A percentile compares a stretch with the other conserved stretches of the same genome.
These are phyloP conservation scores for Omphaloscelis lunosa DNA, from an alignment of 2,888 invertebrate genomes.

Conservation along the genomic window DNA sequence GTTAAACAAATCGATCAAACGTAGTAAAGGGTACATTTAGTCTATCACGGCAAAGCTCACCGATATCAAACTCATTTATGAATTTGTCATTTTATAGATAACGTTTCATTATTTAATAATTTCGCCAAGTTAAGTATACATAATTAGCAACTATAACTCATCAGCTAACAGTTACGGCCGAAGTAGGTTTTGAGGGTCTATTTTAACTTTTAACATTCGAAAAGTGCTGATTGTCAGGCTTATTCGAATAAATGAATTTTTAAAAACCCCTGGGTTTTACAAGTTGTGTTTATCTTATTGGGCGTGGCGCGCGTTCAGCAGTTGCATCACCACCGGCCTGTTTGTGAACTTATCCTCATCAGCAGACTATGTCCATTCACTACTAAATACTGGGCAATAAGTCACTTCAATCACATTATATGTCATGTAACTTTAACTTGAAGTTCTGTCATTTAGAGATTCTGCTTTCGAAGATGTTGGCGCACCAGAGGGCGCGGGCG, in stretches of 20 bases:
- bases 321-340: background rate
- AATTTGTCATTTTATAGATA: background rate
- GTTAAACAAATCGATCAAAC: conserved; percentile 19
- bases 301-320: background rate
- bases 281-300: background rate
- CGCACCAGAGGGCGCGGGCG: no score
- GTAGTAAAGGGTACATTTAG: background rate
- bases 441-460: background rate
- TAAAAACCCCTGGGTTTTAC: background rate
- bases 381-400: background rate
- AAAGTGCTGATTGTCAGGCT: background rate
- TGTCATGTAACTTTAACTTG: background rate
- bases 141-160: background rate
- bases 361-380: background rate
- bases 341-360: no score
- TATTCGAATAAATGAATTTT: background rate
- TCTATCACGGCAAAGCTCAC: background rate
- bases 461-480: background rate
- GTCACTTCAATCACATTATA: background rate
- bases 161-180: background rate
- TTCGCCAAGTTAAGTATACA: no score
- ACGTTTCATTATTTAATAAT: background rate
- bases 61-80: background rate
- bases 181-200: background rate
- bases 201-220: background rate